phyloP scores from a whole-genome alignment of 2,113 vertebrate genomes.

The Pelusios castaneus region DNA sequence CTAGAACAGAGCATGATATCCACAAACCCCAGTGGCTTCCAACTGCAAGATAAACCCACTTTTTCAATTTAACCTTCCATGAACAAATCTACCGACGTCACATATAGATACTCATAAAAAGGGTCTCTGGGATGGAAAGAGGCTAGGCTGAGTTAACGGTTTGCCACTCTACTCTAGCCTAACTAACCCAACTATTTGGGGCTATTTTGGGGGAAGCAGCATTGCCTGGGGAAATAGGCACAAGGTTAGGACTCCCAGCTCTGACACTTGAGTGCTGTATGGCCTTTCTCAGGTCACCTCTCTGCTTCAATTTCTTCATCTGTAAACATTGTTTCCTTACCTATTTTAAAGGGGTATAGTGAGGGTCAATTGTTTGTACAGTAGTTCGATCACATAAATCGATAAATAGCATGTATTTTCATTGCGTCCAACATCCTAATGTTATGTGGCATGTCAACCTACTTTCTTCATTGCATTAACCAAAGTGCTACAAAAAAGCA shows the following conservation, averaged over 20 bases:
- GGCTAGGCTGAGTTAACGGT: not conserved
- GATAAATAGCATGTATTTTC: not conserved
- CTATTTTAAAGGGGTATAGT: not conserved
- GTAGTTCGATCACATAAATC: not conserved
- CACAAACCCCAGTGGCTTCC: not conserved
- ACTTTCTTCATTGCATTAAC: not conserved
- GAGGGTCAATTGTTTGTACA: not conserved
- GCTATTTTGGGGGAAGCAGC: not conserved
- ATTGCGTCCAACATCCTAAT: not conserved
- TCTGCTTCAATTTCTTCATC: constrained; percentile 1
- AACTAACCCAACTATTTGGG: not conserved
- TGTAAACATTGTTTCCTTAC: not conserved
- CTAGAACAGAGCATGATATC: not conserved
- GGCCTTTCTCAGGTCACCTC: not conserved
- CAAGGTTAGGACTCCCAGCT: not conserved
- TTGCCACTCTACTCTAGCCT: not conserved
- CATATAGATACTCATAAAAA: not conserved
- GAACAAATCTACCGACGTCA: not conserved
- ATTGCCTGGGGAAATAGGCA: not conserved
- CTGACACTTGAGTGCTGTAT: not conserved
- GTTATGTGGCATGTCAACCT: not conserved
- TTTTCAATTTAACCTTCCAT: not conserved
- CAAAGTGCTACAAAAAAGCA: constrained; percentile 17
- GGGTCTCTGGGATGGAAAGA: not conserved
- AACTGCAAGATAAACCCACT: not conserved